Evolutionary conservation across 2,888 invertebrate genomes (phyloP), one percentile per base, ranked within the genome.

Genomic region (Deilephila elpenor): DNA sequence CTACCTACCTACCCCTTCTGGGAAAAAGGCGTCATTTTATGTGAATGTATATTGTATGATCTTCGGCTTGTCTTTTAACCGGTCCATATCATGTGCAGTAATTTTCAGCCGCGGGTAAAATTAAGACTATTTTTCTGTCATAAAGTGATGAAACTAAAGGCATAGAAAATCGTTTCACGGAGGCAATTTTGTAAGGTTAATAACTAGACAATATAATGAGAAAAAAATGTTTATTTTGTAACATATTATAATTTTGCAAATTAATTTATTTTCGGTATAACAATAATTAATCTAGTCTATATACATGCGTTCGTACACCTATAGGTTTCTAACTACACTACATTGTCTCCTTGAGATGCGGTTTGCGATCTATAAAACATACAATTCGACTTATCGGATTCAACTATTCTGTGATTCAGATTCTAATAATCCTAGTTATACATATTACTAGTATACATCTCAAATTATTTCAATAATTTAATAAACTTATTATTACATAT

Each of bases 231-330:
- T 64, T 72, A 72, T 59, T 72, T 62, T 20, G 56, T 72, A 72
- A 72, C 72, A 72, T 72, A 64, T 72, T 62, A 72, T 72, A 72
- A 34, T 72, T 56, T 44, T 67, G 67, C 67, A 67, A 67, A 67
- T 67, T 51, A 67, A 51, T 51, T 67, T 67, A 67, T 44, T 51
- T 29, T 67, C 20, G 34, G 32, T 51, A 67, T 67, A 67, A 67
- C 67, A 67, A 67, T 67, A 67, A 67, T 67, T 67, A 67, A 6
- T n/a, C 51, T 67, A 67, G 25, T 67, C 51, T 67, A 67, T 67
- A 67, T 67, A 67, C 67, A 67, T 51, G 44, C 67, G 37, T 64
- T 20, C 51, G 25, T 67, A 5, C 11, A n/a, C 8, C 17, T 34
- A n/a, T n/a, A 32, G 5, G 37, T 62, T 61, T 11, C 62, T 62